phyloP scores from a whole-genome alignment of 2,113 vertebrate species.

The Narcine bancroftii region DNA sequence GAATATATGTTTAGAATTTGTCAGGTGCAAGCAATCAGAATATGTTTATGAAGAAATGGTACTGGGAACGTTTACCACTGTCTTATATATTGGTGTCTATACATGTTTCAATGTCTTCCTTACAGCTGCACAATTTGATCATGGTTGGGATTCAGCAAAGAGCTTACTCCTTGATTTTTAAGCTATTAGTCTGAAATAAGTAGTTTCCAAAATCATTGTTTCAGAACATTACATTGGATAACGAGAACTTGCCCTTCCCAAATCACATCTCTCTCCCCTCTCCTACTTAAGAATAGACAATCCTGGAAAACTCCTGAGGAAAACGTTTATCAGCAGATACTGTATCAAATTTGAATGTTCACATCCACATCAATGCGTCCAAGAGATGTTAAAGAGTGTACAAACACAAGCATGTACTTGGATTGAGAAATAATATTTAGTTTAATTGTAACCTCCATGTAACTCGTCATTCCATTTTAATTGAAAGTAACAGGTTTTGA shows the following conservation, averaged over 20 bases:
- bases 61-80: background rate
- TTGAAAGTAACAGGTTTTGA: background rate
- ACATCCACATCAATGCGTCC: background rate
- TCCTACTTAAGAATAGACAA: background rate
- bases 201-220: background rate
- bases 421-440: background rate
- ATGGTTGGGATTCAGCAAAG: too few species aligned
- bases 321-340: background rate
- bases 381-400: background rate
- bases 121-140: background rate
- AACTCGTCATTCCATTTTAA: background rate
- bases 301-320: background rate
- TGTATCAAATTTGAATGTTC: background rate
- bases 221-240: background rate
- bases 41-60: background rate
- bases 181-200: background rate
- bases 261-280: background rate
- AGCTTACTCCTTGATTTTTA: background rate
- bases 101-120: background rate
- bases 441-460: background rate
- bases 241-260: background rate
- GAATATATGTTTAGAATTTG: background rate
- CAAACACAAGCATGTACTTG: background rate
- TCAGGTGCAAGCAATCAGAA: background rate
- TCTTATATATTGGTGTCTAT: background rate